Evolutionary conservation across 2,888 invertebrate genomes (phyloP).

Genomic region (Drosophila mimetica): DNA sequence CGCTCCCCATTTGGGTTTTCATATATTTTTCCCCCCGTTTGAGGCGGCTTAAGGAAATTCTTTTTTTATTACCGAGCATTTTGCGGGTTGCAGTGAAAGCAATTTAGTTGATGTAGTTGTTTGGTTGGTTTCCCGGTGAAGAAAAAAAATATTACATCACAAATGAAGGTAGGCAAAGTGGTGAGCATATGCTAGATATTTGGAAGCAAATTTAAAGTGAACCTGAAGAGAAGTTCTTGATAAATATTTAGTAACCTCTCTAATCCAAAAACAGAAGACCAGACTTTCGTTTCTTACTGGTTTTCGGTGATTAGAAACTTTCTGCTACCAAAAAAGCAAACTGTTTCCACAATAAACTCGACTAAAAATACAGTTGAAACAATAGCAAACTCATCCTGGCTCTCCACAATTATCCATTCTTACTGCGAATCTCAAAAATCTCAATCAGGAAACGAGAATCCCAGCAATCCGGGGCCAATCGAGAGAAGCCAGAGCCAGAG

Average conservation of each 20-base stretch:
- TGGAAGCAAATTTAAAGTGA: not conserved
- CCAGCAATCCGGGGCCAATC: conserved; percentile 10
- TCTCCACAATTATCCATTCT: conserved; percentile 22
- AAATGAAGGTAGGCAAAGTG: too few species aligned
- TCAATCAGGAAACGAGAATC: conserved; percentile 14
- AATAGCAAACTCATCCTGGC: not conserved
- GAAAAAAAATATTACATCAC: not conserved
- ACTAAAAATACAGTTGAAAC: not conserved
- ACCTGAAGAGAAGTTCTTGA: not conserved
- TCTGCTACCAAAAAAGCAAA: not conserved
- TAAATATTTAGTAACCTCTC: too few species aligned
- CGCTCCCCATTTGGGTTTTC: conserved; percentile 4
- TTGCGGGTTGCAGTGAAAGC: conserved; percentile 1
- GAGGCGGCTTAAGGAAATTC: conserved; percentile 59
- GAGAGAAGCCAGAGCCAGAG: conserved; percentile 9
- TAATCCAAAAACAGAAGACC: not conserved
- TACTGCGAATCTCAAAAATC: conserved; percentile 7
- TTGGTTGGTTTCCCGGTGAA: conserved; percentile 1
- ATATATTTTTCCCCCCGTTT: conserved; percentile 33
- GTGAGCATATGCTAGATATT: not conserved
- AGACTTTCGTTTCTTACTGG: not conserved
- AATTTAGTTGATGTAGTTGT: conserved; percentile 20
- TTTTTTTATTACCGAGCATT: conserved; percentile 38
- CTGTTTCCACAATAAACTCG: not conserved
- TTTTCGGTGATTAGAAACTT: not conserved